Base-by-base conservation (phyloP, 2,888 invertebrate species). In the Torymus auratus region DNA sequence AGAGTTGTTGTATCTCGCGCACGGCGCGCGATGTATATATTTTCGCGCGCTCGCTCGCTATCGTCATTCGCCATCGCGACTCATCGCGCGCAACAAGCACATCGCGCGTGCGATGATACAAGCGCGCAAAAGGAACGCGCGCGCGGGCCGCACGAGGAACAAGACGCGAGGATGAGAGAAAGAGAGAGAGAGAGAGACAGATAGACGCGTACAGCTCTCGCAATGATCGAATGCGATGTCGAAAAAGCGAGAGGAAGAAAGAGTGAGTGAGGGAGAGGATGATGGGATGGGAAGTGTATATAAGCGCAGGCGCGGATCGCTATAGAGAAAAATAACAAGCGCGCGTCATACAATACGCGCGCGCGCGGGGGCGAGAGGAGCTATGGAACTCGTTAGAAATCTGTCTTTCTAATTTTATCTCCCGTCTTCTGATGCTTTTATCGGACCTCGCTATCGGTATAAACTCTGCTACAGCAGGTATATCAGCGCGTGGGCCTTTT, bases 161-260 rank as follows among this genome's bases (percentile, higher is more conserved):
- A 72, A 71, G 53, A 61, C 62, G 69, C 50, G 41, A 50, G 50
- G 52, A 14, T 2, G 62, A 2, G n/a, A 41, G 50, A 68, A 14
- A 20, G 15, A 60, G 61, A 67, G 61, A 60, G n/a, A n/a, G n/a
- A 5, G 62, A 2, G n/a, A 41, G 50, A 68, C 23, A 20, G 15
- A 60, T 68, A 67, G 61, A 60, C 52, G 56, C 53, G 28, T 28
- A 28, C 28, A 73, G 61, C 53, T 80, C 74, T 80, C 74, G 70
- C 74, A 80, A 80, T 80, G 75, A 75, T 75, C 62, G 74, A 80
- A 75, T 74, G 67, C 70, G 52, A 62, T 73, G 73, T 79, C 73
- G 72, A 79, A 79, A 79, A 73, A 14, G 69, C n/a, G 28, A 15
- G 62, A 55, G 62, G 41, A 52, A 23, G 69, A 17, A 1, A 55